A percentile compares a stretch with the other conserved stretches of the same genome.
Conservation (phyloP, 2,797 vertebrate genomes). For the Cuculus canorus region DNA sequence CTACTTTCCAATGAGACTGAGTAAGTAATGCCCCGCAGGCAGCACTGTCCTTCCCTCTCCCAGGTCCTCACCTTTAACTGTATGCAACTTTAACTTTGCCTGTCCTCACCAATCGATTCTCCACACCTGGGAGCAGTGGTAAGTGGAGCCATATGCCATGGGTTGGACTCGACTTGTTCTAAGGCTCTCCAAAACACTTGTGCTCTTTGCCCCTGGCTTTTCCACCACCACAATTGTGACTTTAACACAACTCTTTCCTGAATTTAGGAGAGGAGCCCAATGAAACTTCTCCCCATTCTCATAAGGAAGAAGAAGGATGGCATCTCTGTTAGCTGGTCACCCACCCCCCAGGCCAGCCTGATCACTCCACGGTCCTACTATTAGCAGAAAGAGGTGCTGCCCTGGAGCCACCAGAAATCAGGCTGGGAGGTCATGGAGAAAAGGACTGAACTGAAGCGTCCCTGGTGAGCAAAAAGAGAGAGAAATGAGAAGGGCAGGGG, state of each 20-base stretch:
- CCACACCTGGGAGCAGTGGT: neutral
- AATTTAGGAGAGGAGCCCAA: neutral
- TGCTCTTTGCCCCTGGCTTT: neutral
- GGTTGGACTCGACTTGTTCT: neutral
- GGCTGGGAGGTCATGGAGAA: conserved; percentile 88
- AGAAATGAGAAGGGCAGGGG: conserved; percentile 20
- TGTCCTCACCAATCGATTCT: neutral
- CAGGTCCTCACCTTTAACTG: neutral
- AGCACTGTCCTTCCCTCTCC: neutral
- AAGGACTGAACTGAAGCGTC: conserved; percentile 84
- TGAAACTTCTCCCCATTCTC: neutral
- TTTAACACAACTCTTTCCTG: neutral
- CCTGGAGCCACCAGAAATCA: conserved; percentile 92
- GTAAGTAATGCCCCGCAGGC: neutral
- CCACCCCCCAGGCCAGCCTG: conserved; percentile 34
- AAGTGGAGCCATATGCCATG: neutral
- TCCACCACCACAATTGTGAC: neutral
- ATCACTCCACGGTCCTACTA: conserved; percentile 66
- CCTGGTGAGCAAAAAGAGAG: conserved; percentile 78
- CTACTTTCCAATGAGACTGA: neutral
- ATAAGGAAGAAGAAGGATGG: conserved; percentile 7
- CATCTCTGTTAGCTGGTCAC: conserved; percentile 64
- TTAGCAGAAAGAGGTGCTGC: conserved; percentile 91
- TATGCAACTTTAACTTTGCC: neutral
- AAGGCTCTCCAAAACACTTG: neutral